Evolutionary conservation across 2,888 invertebrate genomes (phyloP).

Genomic region (Griposia aprilina): DNA sequence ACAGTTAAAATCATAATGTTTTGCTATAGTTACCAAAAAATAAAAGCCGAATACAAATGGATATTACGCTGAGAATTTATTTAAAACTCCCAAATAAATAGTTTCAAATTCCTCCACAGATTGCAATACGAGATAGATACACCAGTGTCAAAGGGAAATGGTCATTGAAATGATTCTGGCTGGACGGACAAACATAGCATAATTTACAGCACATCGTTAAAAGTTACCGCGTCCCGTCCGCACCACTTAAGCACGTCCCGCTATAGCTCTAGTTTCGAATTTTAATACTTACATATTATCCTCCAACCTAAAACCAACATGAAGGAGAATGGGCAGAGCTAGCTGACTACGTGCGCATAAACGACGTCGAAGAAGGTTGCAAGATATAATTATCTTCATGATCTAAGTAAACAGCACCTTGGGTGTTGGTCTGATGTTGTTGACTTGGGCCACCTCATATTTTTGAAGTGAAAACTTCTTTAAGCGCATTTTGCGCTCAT

Average conservation of each 20-base stretch:
- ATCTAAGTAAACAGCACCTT: background rate
- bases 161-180: conserved; percentile 57
- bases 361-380: background rate
- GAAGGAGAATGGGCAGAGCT: conserved; percentile 19
- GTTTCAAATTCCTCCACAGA: background rate
- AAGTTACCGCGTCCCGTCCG: conserved; percentile 66
- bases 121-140: conserved; percentile 14
- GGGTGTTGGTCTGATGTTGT: background rate
- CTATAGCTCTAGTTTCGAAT: conserved; percentile 64
- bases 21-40: background rate
- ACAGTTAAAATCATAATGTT: background rate
- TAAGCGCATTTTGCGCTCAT: background rate
- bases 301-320: conserved; percentile 26
- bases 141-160: conserved; percentile 19
- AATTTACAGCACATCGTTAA: conserved; percentile 67
- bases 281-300: conserved; percentile 57
- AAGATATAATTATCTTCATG: conserved; percentile 5
- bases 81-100: conserved; percentile 2
- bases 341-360: conserved; percentile 21
- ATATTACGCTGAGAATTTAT: background rate
- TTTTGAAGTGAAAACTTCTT: background rate
- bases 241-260: conserved; percentile 70
- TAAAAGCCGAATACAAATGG: background rate
- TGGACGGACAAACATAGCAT: conserved; percentile 54
- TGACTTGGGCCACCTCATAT: background rate